A percentile compares a stretch with the other conserved stretches of the same genome.
Conservation (phyloP, 2,888 invertebrate species). For the Macropis europaea region DNA sequence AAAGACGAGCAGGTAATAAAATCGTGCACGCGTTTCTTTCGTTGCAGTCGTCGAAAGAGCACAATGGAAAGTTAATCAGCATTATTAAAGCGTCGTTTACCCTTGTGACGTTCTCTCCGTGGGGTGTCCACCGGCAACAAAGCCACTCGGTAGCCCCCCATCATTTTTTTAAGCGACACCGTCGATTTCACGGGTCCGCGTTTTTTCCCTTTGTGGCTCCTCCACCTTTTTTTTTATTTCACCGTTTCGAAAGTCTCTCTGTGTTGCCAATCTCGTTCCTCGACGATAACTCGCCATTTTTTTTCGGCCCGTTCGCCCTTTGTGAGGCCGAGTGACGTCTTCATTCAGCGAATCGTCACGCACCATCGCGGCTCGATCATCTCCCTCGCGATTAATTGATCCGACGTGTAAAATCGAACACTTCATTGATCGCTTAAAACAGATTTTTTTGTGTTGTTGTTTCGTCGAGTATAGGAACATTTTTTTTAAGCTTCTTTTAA, state of each 20-base stretch:
- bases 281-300: conserved; percentile 24
- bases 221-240: neutral
- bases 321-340: conserved; percentile 45
- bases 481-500: no score
- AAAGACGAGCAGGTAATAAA: conserved; percentile 1
- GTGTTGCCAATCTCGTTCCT: conserved; percentile 11
- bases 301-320: conserved; percentile 19
- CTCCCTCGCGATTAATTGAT: neutral
- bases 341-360: conserved; percentile 42
- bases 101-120: conserved; percentile 58
- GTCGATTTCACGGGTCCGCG: conserved; percentile 33
- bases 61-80: conserved; percentile 71
- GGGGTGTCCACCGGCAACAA: conserved; percentile 60
- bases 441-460: neutral
- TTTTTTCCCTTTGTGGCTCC: neutral
- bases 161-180: conserved; percentile 16
- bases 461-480: no score
- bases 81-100: conserved; percentile 68
- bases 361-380: conserved; percentile 13
- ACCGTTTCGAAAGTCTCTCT: neutral
- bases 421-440: conserved; percentile 10
- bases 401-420: conserved; percentile 13
- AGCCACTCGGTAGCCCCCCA: conserved; percentile 37
- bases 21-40: neutral
- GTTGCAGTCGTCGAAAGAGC: conserved; percentile 18